Evolutionary conservation across 2,888 invertebrate genomes (phyloP), one percentile per base, ranked within the genome.

Genomic region (Amiota mariae): DNA sequence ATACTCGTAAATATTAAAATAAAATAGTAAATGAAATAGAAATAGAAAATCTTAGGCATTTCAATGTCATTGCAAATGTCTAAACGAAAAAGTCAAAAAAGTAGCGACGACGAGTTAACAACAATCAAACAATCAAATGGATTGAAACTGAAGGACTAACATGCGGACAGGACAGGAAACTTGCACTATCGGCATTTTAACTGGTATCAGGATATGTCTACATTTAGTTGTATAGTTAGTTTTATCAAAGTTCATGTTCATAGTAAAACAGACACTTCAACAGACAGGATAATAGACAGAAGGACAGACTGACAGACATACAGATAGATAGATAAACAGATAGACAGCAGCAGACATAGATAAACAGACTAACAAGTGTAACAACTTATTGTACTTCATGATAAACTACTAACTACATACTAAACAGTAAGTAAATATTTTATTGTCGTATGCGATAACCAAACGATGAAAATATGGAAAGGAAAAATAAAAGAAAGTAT

Each of bases 21-120:
- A 36, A 36, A 36, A 36, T 36, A 36, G 36, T 36, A 63, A 63
- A 18, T 63, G 18, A 63, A 36, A 63, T 13, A 63, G 4, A 24
- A 24, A 36, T 11, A 36, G n/a, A 63, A 63, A 63, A 63, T 15
- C 15, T 59, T 20, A 20, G 46, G 18, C 63, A 63, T 63, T 46
- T 46, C 46, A 46, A 24, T 63, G 54, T 54, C 54, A 54, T 54
- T 54, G n/a, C n/a, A 54, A 54, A 54, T 54, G 63, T 63, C 63
- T 36, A 36, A 36, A 36, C 63, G n/a, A 46, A 36, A 36, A 59
- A 63, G 63, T 63, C 13, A 63, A 46, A 15, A 12, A 13, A 20
- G 61, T 36, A 12, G 9, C 11, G 61, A 36, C 61, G 4, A 36
- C 59, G 59, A 13, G 11, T 20, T 9, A 59, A 59, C 8, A 59